Evolutionary conservation across 2,113 vertebrate genomes (phyloP).

Genomic region (Macrotis lagotis): DNA sequence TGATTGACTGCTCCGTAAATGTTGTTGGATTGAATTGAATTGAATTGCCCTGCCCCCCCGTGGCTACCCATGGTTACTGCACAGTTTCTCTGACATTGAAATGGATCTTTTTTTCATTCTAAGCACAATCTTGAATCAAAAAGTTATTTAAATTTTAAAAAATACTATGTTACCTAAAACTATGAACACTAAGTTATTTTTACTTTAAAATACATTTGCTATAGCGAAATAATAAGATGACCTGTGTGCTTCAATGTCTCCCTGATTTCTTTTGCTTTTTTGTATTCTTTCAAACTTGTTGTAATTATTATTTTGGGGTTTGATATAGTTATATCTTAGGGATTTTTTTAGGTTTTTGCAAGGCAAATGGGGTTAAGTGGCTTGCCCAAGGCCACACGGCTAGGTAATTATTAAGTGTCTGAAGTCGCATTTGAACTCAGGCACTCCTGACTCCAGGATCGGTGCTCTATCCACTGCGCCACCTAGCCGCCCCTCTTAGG

Average conservation of each 20-base stretch:
- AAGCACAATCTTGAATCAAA: not conserved
- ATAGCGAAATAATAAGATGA: not conserved
- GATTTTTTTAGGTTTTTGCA: no score
- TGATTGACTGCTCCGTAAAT: not conserved
- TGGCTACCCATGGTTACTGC: not conserved
- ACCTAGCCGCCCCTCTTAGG: no score
- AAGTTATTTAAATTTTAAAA: not conserved
- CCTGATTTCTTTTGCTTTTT: not conserved
- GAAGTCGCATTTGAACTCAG: no score
- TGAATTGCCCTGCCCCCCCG: slow-evolving; percentile 37
- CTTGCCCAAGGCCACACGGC: no score
- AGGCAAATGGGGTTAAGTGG: no score
- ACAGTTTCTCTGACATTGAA: not conserved
- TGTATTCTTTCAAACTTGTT: not conserved
- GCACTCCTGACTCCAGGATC: no score
- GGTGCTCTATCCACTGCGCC: no score
- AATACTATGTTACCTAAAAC: not conserved
- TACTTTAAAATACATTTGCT: not conserved
- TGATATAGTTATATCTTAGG: not conserved
- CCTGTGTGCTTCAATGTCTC: not conserved
- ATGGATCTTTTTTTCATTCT: not conserved
- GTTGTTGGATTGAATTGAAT: not conserved
- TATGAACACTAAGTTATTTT: not conserved
- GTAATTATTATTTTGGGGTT: not conserved
- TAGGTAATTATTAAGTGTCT: no score